Evolutionary conservation across 2,888 invertebrate genomes (phyloP), one percentile per base, ranked within the genome.

Genomic region (Eupeodes latifasciatus): DNA sequence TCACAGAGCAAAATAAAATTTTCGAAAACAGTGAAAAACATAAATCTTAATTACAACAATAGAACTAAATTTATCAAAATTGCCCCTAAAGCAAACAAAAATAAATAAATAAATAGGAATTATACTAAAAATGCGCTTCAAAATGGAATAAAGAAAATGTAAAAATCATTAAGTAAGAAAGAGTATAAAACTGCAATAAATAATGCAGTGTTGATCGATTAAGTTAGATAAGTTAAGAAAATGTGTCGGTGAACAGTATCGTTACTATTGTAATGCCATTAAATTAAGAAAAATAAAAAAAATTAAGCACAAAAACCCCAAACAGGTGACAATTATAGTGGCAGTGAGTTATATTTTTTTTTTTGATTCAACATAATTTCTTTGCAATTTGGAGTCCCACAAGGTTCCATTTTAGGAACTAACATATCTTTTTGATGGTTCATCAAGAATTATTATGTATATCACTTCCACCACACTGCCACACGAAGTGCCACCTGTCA

Each of bases 191-290:
- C 10, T 76, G 61, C 61, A 27, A 27, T 2, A 3, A 27, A 27
- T 27, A 27, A 27, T 40, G 40, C 40, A 62, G 71, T 61, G 44
- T 78, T 67, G 59, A 78, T 47, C 72, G 72, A 49, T 72, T 36
- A 44, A 49, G 14, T 51, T 12, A 59, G 27, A 64, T 12, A 9
- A 4, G 27, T 71, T 12, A 9, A 4, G 34, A 62, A 67, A 71
- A 49, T 62, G 61, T 62, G 79, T 72, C 71, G 69, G 80, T 80
- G 61, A 79, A 81, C 59, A 57, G 83, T 83, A 87, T 87, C 87
- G 87, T 87, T 87, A 87, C 87, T 84, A 87, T 87, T 87, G 87
- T 87, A 87, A 84, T 84, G 87, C 76, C 51, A 67, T 66, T 76
- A 62, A 64, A 61, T 72, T 76, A 80, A 84, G 80, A 34, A 36